phyloP scores from a whole-genome alignment of 2,113 vertebrate species.

The Toxotes jaculatrix region DNA sequence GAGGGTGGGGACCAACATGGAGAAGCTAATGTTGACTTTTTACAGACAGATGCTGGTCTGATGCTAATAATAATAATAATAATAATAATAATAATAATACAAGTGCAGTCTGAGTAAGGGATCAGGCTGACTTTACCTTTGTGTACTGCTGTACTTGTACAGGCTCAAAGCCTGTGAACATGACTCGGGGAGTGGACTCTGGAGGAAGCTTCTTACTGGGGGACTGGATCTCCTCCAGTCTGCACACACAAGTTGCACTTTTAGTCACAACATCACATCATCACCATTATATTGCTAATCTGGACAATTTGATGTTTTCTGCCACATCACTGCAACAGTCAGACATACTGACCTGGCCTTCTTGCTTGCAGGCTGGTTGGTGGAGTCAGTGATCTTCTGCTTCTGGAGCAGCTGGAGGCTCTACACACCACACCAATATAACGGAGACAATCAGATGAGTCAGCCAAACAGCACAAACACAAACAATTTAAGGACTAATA shows the following conservation, averaged over 20 bases:
- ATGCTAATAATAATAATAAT: not conserved
- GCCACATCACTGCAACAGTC: no score
- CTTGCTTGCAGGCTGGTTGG: slow-evolving; percentile 89
- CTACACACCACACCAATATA: slow-evolving; percentile 69
- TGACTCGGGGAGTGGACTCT: slow-evolving; percentile 90
- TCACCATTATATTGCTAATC: fast-evolving
- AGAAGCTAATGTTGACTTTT: not conserved
- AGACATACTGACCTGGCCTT: slow-evolving; percentile 88
- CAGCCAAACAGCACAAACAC: not conserved
- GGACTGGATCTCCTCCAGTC: slow-evolving; percentile 91
- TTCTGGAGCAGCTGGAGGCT: slow-evolving; percentile 89
- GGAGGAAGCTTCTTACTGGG: slow-evolving; percentile 92
- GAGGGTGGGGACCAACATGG: not conserved
- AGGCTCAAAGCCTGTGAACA: slow-evolving; percentile 97
- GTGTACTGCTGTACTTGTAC: slow-evolving; percentile 92
- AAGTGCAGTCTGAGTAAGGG: fast-evolving
- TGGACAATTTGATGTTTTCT: not conserved
- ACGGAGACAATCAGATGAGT: not conserved
- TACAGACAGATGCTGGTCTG: not conserved
- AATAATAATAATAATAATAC: not conserved
- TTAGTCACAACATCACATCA: not conserved
- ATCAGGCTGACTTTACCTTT: slow-evolving; percentile 85
- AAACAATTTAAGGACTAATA: no score
- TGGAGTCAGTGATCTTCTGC: slow-evolving; percentile 88
- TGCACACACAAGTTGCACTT: slow-evolving; percentile 60